A percentile compares a stretch with the other conserved stretches of the same genome.
Conservation (phyloP, 2,113 vertebrate genomes). For the Myiozetetes cayanensis region DNA sequence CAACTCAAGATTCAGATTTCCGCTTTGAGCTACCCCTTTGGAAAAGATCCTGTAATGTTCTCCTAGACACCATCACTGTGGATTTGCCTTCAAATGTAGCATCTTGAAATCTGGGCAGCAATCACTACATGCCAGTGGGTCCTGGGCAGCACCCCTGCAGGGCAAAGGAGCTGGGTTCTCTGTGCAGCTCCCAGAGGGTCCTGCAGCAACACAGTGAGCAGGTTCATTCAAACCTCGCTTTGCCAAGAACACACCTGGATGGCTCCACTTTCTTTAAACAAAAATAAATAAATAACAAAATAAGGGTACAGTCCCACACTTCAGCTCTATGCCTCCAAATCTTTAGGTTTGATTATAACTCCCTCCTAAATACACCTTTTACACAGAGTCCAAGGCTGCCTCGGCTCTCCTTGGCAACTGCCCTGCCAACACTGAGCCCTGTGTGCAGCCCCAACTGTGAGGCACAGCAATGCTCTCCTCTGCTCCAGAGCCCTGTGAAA, state of each 20-base stretch:
- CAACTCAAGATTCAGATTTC: not conserved
- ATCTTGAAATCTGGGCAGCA: not conserved
- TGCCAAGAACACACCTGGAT: not conserved
- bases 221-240: fast-evolving
- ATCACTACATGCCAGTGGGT: too few species aligned
- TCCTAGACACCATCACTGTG: not conserved
- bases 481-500: not conserved
- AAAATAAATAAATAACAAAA: too few species aligned
- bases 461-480: not conserved
- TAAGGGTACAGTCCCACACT: not conserved
- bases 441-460: not conserved
- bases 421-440: fast-evolving
- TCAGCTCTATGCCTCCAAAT: not conserved
- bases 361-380: not conserved
- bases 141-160: not conserved
- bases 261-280: not conserved
- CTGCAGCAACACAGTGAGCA: not conserved
- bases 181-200: not conserved
- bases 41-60: not conserved
- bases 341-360: not conserved
- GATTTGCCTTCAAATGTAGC: not conserved
- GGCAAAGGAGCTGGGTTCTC: not conserved
- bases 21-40: not conserved
- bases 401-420: fast-evolving
- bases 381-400: not conserved